Base-by-base conservation (phyloP, 2,888 invertebrate species). In the Drosophila aldrichi region DNA sequence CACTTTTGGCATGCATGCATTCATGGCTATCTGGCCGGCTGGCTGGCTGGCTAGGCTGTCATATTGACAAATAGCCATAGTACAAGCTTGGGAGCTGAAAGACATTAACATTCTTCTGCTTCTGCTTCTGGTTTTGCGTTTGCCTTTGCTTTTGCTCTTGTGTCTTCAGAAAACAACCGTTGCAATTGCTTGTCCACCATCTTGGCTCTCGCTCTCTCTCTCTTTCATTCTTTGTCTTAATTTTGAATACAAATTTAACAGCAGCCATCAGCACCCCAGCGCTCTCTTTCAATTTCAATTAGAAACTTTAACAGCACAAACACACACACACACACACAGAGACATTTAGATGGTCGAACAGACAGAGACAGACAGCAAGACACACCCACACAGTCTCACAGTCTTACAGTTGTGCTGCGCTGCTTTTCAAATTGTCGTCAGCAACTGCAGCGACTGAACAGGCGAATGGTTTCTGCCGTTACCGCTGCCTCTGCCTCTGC, bases 251-350 rank as follows among this genome's bases (percentile, higher is more conserved):
- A 61, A 70, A 56, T 77, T 81, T 77, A 81, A 71, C 58, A 62
- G 67, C 63, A 77, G 64, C 71, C 67, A 70, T 80, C 77, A 80
- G 52, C 68, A 60, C 56, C 65, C 56, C 56, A 49, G 16, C 65
- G 56, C 56, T 74, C 85, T 82, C 79, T 88, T 89, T 88, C 80
- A 85, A 79, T 89, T 85, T 89, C 88, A 85, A 85, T 89, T 85
- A 85, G 86, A 85, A 89, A 89, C 83, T 89, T 85, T 77, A 85
- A 84, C 86, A 74, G 82, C 70, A 40, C 22, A n/a, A 7, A 44
- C 57, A 65, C 49, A 51, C 66, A 57, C 40, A 51, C 40, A 70
- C 59, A 59, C 51, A 65, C 55, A 49, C 29, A 22, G 25, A 57
- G 29, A 46, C 44, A 70, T 43, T 51, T 40, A 54, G 40, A 57